phyloP scores from a whole-genome alignment of 1,140 invertebrate genomes.

The Atopsyche davidsoni region DNA sequence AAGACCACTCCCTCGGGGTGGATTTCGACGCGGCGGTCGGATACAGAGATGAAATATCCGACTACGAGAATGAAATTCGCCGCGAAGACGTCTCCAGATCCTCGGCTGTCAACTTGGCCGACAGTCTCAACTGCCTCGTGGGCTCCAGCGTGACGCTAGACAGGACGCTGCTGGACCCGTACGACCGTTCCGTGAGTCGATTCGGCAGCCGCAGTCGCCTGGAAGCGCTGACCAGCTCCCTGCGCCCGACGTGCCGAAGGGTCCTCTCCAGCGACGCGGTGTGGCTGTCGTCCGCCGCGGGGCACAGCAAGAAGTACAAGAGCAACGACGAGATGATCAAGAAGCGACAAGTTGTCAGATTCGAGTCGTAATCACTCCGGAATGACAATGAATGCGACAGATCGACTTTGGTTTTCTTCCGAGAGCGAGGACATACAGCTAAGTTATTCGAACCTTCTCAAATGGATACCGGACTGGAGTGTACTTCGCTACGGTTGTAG shows the following conservation, averaged over 20 bases:
- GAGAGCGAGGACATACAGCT: too few species aligned
- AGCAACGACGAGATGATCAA: constrained; percentile 30
- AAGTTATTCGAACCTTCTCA: too few species aligned
- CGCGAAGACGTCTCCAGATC: constrained; percentile 3
- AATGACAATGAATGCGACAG: too few species aligned
- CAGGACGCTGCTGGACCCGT: constrained; percentile 10
- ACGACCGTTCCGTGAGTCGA: constrained; percentile 10
- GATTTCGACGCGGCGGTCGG: constrained; percentile 13
- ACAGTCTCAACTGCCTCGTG: constrained; percentile 7
- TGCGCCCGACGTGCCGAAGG: constrained; percentile 2
- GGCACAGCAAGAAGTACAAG: constrained; percentile 15
- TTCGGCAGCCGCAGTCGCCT: constrained; percentile 17
- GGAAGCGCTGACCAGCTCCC: constrained; percentile 7
- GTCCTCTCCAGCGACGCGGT: constrained; percentile 27
- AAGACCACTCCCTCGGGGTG: constrained; percentile 16
- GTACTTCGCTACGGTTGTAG: neutral
- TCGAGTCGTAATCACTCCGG: too few species aligned
- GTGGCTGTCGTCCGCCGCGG: constrained; percentile 16
- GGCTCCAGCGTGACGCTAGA: constrained; percentile 20
- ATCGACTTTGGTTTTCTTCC: too few species aligned
- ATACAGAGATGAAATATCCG: constrained; percentile 22
- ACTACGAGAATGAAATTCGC: constrained; percentile 15
- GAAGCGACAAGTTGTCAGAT: constrained; percentile 26
- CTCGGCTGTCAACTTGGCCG: constrained; percentile 1
- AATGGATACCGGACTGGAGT: neutral